These are phyloP conservation scores for Xerus rutilus DNA, from an alignment of 2,797 vertebrate species.

Conservation along the genomic window DNA sequence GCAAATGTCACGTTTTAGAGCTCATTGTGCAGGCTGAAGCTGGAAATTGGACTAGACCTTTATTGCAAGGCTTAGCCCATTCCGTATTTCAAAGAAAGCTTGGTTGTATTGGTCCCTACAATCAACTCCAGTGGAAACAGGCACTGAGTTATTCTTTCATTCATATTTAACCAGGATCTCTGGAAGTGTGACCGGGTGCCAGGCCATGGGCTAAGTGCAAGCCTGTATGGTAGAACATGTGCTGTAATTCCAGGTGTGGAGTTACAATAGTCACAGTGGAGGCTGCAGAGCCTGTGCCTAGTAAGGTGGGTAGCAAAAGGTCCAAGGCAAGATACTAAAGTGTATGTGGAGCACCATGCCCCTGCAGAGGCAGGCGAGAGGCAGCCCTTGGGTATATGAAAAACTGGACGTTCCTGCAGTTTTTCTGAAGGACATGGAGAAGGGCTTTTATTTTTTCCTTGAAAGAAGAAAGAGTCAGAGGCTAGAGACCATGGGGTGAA, in stretches of 20 bases:
- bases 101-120: neutral
- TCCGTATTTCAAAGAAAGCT: slow-evolving; percentile 22
- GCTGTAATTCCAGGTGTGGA: neutral
- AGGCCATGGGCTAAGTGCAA: neutral
- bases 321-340: neutral
- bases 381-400: fast-evolving
- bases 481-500: neutral
- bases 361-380: neutral
- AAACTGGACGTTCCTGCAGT: neutral
- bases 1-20: slow-evolving; percentile 76
- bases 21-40: slow-evolving; percentile 46
- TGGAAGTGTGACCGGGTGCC: neutral
- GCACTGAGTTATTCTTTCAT: neutral
- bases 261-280: neutral
- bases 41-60: slow-evolving; percentile 67
- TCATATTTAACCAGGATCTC: slow-evolving; percentile 10
- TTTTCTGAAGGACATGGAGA: neutral
- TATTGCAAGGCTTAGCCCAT: slow-evolving; percentile 40
- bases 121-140: neutral
- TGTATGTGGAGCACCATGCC: fast-evolving
- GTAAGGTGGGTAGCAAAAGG: neutral
- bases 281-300: neutral
- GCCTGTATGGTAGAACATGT: neutral
- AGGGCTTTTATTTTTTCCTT: neutral
- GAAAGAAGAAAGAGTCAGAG: neutral